Evolutionary conservation across 2,113 vertebrate species (phyloP).

Genomic region (Pseudorhombus dupliciocellatus): DNA sequence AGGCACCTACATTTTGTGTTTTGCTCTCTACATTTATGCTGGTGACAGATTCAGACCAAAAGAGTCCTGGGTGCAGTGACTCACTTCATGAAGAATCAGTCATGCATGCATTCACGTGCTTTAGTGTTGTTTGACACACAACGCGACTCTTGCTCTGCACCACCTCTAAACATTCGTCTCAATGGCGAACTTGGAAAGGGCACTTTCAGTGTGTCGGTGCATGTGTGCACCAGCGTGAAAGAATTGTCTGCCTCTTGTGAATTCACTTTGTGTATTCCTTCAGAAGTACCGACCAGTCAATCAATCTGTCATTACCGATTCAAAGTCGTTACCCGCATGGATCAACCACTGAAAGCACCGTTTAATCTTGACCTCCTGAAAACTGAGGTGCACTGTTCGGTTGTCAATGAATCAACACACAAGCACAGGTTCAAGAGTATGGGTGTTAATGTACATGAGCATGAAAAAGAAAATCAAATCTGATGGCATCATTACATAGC

Average conservation of each 20-base stretch:
- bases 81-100: slow-evolving; percentile 18
- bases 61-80: slow-evolving; percentile 6
- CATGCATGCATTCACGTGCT: slow-evolving; percentile 6
- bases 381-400: slow-evolving; percentile 13
- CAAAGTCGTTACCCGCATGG: slow-evolving; percentile 59
- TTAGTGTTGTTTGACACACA: slow-evolving; percentile 11
- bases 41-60: not conserved
- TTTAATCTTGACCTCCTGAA: slow-evolving; percentile 68
- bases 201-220: not conserved
- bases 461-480: too few relatives aligned
- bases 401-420: slow-evolving; percentile 1
- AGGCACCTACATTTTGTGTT: not conserved
- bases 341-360: slow-evolving; percentile 57
- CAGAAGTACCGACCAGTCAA: slow-evolving; percentile 58
- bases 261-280: slow-evolving; percentile 46
- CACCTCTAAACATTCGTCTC: not conserved
- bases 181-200: not conserved
- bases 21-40: not conserved
- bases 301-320: slow-evolving; percentile 59
- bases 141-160: not conserved
- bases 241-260: slow-evolving; percentile 20
- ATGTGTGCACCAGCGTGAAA: not conserved
- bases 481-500: too few relatives aligned
- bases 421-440: not conserved
- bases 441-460: too few relatives aligned